Conservation (phyloP, 2,113 vertebrate species). For the Lipophrys pholis region DNA sequence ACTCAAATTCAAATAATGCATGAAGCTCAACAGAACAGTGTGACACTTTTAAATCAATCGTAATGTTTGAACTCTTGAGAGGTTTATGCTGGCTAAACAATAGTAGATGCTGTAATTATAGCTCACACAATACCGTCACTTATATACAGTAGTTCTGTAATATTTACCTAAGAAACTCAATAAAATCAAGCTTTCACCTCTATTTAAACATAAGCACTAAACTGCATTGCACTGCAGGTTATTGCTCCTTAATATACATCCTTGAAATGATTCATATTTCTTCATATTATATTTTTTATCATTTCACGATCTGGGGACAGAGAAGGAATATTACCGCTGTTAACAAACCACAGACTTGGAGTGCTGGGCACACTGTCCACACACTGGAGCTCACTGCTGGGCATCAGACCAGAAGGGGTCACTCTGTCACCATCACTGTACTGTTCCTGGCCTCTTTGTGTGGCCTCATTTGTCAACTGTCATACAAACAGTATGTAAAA, state of each 20-base stretch:
- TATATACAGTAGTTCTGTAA: background rate
- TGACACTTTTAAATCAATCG: slow-evolving; percentile 28
- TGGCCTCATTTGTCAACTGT: slow-evolving; percentile 5
- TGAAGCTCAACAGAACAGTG: slow-evolving; percentile 21
- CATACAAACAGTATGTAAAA: background rate
- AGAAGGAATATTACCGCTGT: slow-evolving; percentile 1
- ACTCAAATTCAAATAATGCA: slow-evolving; percentile 5
- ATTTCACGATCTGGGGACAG: background rate
- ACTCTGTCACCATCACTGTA: slow-evolving; percentile 69
- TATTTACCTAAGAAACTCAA: background rate
- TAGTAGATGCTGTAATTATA: background rate
- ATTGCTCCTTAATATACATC: background rate
- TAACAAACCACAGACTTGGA: slow-evolving; percentile 5
- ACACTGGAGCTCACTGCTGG: slow-evolving; percentile 33
- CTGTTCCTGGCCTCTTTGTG: slow-evolving; percentile 36
- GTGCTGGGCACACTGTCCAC: slow-evolving; percentile 13
- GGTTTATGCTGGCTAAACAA: slow-evolving; percentile 8
- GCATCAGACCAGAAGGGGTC: slow-evolving; percentile 81
- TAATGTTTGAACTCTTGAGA: background rate
- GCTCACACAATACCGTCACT: background rate
- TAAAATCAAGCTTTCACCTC: background rate
- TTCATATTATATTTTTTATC: background rate
- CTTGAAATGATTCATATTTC: background rate
- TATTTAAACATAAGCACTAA: background rate
- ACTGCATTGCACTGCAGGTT: background rate